Conservation (phyloP, 2,797 vertebrate species). For the Chelidonichthys spinosus region DNA sequence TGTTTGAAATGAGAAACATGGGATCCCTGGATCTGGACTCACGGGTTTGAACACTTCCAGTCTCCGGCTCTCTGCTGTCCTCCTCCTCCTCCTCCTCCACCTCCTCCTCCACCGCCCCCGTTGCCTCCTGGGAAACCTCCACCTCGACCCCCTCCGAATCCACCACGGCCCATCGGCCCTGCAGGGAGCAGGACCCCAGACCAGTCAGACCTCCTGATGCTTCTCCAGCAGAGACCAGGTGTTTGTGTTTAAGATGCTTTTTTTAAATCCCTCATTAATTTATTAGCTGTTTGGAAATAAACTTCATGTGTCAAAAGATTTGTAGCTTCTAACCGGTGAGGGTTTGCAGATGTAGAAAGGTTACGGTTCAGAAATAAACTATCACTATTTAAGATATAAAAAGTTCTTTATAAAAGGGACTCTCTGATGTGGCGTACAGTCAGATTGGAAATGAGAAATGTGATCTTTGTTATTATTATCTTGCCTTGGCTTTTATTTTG, state of each 20-base stretch:
- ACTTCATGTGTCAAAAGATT: background rate
- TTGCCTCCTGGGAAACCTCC: constrained; percentile 85
- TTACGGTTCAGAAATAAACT: too few relatives aligned
- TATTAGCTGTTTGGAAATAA: background rate
- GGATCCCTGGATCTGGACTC: constrained; percentile 62
- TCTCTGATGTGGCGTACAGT: too few relatives aligned
- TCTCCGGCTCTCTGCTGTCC: constrained; percentile 91
- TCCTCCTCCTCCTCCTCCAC: constrained; percentile 71
- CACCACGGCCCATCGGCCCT: constrained; percentile 87
- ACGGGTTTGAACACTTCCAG: constrained; percentile 93
- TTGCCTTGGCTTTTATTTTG: too few relatives aligned
- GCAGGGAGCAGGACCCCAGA: background rate
- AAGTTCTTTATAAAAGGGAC: too few relatives aligned
- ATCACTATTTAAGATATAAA: too few relatives aligned
- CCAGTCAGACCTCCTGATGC: background rate
- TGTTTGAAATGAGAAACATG: too few relatives aligned
- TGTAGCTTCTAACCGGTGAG: background rate
- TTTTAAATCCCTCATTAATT: background rate
- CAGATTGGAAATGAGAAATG: too few relatives aligned
- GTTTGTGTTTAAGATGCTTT: background rate
- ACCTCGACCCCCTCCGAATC: constrained; percentile 84
- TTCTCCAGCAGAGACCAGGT: background rate
- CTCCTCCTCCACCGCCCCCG: constrained; percentile 73
- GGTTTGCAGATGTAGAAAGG: background rate
- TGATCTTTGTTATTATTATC: too few relatives aligned